Base-by-base conservation (phyloP, 2,888 invertebrate genomes). In the Cenopis cana region DNA sequence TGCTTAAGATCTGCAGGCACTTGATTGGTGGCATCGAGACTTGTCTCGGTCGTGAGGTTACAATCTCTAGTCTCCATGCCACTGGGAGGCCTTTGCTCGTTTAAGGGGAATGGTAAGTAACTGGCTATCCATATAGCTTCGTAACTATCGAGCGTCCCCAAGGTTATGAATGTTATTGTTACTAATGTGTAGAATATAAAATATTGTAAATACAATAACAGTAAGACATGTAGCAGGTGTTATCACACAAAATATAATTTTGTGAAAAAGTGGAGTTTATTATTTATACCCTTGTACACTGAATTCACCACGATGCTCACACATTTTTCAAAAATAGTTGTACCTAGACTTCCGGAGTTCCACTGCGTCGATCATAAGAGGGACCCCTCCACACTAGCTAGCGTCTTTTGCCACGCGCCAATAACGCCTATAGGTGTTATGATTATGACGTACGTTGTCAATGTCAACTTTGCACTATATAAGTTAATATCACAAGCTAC, bases 191-290 rank as follows among this genome's bases (percentile, higher is more conserved):
- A 93, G 91, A 84, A 89, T 91, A 91, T 90, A 83, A 87, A 89
- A 90, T 93, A 93, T 92, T 93, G 92, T 93, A 93, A 89, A 93
- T 93, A 93, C 79, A 84, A 83, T 91, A 90, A 89, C 86, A 85
- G 79, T 93, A 92, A 90, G 90, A 91, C 89, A 86, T 93, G 93
- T 94, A 94, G 93, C 92, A 91, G 92, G 93, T 94, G 93, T 94
- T 94, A 94, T 93, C 84, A 93, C 93, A 93, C 93, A 94, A 94
- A 94, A 94, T 94, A 94, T 94, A 94, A 94, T 94, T 94, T 94
- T 94, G 93, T 94, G 94, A 93, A 91, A 90, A 89, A 86, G 75
- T 50, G 80, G 75, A 74, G 82, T 85, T 87, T 82, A 86, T 86
- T 83, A 33, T 74, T 73, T 59, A 81, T 79, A 86, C 76, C 88